Evolutionary conservation across 2,797 vertebrate genomes (phyloP).

Genomic region (Cryptoblepharus egeriae): DNA sequence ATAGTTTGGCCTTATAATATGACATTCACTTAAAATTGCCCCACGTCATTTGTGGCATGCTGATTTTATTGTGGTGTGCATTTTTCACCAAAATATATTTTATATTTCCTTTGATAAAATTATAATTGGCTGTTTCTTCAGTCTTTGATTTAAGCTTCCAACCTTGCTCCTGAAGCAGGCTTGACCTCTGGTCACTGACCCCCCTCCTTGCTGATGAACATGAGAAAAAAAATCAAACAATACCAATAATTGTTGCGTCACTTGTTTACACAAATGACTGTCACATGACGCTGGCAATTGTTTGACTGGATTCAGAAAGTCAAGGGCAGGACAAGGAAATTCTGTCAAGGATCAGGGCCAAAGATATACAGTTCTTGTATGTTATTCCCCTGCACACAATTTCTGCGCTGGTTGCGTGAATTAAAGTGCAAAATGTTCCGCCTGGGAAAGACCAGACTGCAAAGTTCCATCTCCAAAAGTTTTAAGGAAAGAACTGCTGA

Average conservation of each 20-base stretch:
- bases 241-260: constrained; percentile 9
- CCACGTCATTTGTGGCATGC: background rate
- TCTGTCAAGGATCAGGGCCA: background rate
- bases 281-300: background rate
- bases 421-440: too few relatives aligned
- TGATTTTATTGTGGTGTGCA: background rate
- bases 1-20: too few relatives aligned
- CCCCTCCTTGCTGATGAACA: background rate
- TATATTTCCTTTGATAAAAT: background rate
- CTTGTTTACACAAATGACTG: background rate
- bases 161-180: background rate
- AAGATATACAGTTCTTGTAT: background rate
- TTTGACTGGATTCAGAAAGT: background rate
- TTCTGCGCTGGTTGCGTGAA: too few relatives aligned
- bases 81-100: background rate
- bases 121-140: background rate
- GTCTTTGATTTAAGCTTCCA: background rate
- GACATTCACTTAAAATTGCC: background rate
- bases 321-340: constrained; percentile 10
- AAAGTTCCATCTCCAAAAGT: too few relatives aligned
- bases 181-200: background rate
- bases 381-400: background rate
- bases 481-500: too few relatives aligned
- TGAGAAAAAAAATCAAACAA: background rate
- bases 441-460: too few relatives aligned